A percentile compares a stretch with the other conserved stretches of the same genome.
Evolutionary conservation across 2,888 invertebrate species (phyloP).

Genomic region (Colostygia pectinataria): DNA sequence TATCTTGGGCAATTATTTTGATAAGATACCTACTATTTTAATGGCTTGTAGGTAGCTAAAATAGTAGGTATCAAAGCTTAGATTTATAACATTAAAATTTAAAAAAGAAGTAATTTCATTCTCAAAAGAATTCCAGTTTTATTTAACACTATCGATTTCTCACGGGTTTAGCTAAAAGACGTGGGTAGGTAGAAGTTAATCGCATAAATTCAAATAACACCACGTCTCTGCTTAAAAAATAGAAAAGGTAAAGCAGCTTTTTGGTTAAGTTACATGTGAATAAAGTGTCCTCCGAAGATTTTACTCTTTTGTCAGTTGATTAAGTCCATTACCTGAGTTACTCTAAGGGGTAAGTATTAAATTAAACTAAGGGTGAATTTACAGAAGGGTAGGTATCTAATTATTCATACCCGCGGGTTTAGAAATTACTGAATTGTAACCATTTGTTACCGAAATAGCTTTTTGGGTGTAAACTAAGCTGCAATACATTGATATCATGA

Average conservation of each 20-base stretch:
- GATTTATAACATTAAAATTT: no score
- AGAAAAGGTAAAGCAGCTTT: constrained; percentile 11
- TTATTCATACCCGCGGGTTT: no score
- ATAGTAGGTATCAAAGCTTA: no score
- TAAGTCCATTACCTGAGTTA: constrained; percentile 6
- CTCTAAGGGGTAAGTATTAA: constrained; percentile 4
- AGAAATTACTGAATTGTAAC: no score
- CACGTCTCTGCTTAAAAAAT: constrained; percentile 35
- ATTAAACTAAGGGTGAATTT: constrained; percentile 2
- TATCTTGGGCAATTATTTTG: no score
- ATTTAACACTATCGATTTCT: constrained; percentile 25
- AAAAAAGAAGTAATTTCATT: no score
- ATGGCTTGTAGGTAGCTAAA: not conserved
- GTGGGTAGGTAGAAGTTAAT: constrained; percentile 37
- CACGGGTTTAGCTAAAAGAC: constrained; percentile 21
- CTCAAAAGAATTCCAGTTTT: constrained; percentile 10
- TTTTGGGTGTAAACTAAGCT: no score
- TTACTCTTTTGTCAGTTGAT: constrained; percentile 19
- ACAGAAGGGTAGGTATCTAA: no score
- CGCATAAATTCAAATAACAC: constrained; percentile 41
- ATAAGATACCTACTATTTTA: not conserved
- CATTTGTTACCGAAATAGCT: no score
- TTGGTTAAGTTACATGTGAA: constrained; percentile 5
- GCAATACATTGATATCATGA: no score
- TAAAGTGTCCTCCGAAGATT: constrained; percentile 1